phyloP scores from a whole-genome alignment of 2,113 vertebrate species.

The Carassius auratus region DNA sequence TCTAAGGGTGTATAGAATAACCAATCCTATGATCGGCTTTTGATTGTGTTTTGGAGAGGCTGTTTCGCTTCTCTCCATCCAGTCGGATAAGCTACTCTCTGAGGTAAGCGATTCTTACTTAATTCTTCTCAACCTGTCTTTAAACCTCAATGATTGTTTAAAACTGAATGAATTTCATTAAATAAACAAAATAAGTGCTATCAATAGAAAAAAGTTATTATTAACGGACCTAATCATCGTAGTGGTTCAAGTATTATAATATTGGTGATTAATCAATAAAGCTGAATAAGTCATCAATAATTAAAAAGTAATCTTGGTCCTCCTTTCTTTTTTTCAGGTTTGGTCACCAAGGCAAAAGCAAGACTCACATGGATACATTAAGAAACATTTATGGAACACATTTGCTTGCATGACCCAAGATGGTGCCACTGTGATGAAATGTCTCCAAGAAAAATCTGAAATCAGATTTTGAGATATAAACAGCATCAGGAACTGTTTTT shows the following conservation, averaged over 20 bases:
- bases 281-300: conserved; percentile 40
- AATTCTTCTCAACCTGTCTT: background rate
- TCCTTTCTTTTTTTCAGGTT: conserved; percentile 48
- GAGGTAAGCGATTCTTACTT: conserved; percentile 40
- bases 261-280: conserved; percentile 23
- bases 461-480: conserved; percentile 36
- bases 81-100: conserved; percentile 19
- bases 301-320: conserved; percentile 47
- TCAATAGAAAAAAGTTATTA: background rate
- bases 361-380: conserved; percentile 14
- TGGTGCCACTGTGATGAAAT: conserved; percentile 39
- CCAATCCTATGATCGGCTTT: conserved; percentile 23
- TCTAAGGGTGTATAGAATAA: conserved; percentile 6
- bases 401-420: conserved; percentile 19
- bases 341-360: conserved; percentile 20
- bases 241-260: conserved; percentile 5
- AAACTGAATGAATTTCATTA: background rate
- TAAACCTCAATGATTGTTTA: background rate
- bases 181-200: background rate
- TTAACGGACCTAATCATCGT: background rate
- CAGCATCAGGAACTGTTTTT: conserved; percentile 5
- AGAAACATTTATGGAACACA: conserved; percentile 43
- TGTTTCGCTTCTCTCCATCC: conserved; percentile 1
- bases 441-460: conserved; percentile 33
- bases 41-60: conserved; percentile 14